Conservation (phyloP, 2,113 vertebrate species). For the Paratilapia polleni region DNA sequence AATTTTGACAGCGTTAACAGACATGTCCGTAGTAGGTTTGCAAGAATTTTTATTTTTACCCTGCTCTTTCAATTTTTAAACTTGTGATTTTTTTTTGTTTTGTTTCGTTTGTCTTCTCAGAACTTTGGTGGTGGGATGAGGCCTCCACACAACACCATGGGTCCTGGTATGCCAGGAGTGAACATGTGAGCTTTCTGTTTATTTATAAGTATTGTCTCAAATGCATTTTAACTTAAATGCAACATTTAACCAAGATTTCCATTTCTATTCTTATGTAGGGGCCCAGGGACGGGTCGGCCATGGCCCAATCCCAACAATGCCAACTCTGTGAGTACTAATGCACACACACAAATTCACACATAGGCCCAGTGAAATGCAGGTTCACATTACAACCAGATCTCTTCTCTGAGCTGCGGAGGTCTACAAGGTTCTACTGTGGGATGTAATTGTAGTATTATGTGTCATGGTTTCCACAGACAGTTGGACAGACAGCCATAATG, state of each 20-base stretch:
- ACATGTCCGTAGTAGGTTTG: background rate
- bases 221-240: background rate
- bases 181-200: conserved; percentile 90
- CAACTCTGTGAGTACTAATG: conserved; percentile 92
- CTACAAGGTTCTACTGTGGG: conserved; percentile 42
- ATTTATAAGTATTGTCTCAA: background rate
- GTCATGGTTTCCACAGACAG: conserved; percentile 65
- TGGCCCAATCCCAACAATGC: conserved; percentile 98
- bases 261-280: conserved; percentile 79
- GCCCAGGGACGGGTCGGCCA: conserved; percentile 91
- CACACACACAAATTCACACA: conserved; percentile 1
- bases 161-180: conserved; percentile 97
- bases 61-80: background rate
- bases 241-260: conserved; percentile 3
- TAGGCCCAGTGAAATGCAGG: conserved; percentile 1
- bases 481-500: conserved; percentile 61
- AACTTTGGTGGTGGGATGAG: conserved; percentile 98
- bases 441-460: conserved; percentile 75
- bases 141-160: conserved; percentile 97
- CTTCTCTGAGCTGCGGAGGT: conserved; percentile 18
- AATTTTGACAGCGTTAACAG: background rate
- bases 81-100: background rate
- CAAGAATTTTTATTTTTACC: background rate
- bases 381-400: conserved; percentile 59
- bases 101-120: conserved; percentile 84